A percentile compares a stretch with the other conserved stretches of the same genome.
phyloP scores from a whole-genome alignment of 2,797 vertebrate genomes.

The Muraenolepis orangiensis region DNA sequence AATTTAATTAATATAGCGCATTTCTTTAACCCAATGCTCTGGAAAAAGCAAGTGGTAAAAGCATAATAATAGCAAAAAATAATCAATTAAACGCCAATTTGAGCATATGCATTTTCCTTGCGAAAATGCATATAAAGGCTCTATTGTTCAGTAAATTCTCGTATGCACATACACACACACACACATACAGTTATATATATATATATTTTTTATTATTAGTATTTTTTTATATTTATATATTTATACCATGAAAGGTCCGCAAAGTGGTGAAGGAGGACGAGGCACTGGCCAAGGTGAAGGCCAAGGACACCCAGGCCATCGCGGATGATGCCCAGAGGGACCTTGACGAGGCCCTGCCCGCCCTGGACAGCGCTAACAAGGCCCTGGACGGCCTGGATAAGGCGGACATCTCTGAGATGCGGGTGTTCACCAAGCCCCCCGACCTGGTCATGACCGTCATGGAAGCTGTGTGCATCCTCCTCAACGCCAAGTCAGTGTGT shows the following conservation, averaged over 20 bases:
- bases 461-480: constrained; percentile 83
- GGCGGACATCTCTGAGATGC: constrained; percentile 84
- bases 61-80: neutral
- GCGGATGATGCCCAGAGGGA: constrained; percentile 81
- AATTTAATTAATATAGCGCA: neutral
- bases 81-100: too few relatives aligned
- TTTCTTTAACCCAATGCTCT: neutral
- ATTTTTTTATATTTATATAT: too few relatives aligned
- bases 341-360: constrained; percentile 80
- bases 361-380: constrained; percentile 77
- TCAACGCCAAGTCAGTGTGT: constrained; percentile 82
- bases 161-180: neutral
- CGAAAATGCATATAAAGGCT: too few relatives aligned
- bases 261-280: constrained; percentile 79
- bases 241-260: too few relatives aligned
- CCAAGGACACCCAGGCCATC: constrained; percentile 82
- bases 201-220: too few relatives aligned
- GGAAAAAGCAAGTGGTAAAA: neutral
- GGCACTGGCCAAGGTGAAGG: constrained; percentile 78
- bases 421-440: constrained; percentile 84
- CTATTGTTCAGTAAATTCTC: too few relatives aligned
- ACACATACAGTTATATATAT: too few relatives aligned
- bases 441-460: constrained; percentile 85
- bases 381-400: constrained; percentile 83
- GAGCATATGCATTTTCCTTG: too few relatives aligned